These are phyloP conservation scores for Heliconius sara DNA, from an alignment of 2,888 invertebrate species.

Conservation along the genomic window DNA sequence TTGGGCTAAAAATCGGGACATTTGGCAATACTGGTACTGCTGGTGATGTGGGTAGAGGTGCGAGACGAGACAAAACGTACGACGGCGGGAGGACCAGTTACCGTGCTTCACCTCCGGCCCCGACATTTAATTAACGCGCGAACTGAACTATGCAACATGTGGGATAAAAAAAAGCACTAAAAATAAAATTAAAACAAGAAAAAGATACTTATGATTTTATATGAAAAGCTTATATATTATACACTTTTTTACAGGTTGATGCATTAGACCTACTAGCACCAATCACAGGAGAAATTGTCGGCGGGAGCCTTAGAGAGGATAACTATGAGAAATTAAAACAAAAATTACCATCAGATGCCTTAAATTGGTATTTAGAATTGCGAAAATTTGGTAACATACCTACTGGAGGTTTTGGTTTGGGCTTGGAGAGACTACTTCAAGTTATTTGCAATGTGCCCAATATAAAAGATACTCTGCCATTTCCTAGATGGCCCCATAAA, in stretches of 20 bases:
- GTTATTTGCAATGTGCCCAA: conserved; percentile 91
- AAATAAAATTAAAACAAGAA: too few species aligned
- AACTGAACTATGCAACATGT: too few species aligned
- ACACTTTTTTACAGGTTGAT: conserved; percentile 83
- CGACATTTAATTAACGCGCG: too few species aligned
- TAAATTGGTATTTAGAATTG: conserved; percentile 95
- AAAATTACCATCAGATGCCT: conserved; percentile 84
- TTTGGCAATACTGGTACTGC: too few species aligned
- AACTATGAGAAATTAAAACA: conserved; percentile 85
- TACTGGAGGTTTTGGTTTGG: conserved; percentile 98
- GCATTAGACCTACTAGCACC: conserved; percentile 95
- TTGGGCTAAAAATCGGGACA: too few species aligned
- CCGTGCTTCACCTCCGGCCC: too few species aligned
- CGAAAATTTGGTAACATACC: conserved; percentile 94
- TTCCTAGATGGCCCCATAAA: conserved; percentile 96
- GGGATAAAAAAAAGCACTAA: too few species aligned
- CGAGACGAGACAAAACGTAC: too few species aligned
- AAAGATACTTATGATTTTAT: neutral
- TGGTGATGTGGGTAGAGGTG: too few species aligned
- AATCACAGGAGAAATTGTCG: conserved; percentile 95
- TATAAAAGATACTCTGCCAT: conserved; percentile 97
- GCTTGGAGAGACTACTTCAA: conserved; percentile 96
- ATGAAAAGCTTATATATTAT: neutral
- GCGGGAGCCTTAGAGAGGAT: conserved; percentile 97
- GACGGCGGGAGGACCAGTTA: too few species aligned